Evolutionary conservation across 30 jellyfish, hydroid and myxozoan species (phyloP), one percentile per base, ranked within the genome.

Genomic region (Chironex yamaguchii): DNA sequence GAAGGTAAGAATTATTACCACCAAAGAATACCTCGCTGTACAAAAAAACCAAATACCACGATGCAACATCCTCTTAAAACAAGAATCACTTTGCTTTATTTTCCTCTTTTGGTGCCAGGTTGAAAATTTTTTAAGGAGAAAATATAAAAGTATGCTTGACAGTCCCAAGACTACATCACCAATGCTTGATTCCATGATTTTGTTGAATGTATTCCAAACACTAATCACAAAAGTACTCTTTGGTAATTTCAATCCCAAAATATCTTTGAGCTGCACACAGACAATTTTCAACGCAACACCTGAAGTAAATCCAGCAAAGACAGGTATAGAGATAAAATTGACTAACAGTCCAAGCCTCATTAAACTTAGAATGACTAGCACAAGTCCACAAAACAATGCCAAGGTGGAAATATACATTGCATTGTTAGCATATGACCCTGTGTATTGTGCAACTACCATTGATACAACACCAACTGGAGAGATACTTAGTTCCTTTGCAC

Each of bases 391-490:
- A 49, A 48, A 89, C 63, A 95, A 86, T 0, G 97, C 51, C 31
- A 95, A 77, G 14, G 96, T 34, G 3, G 75, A 91, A 2, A 97
- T 92, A 21, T 30, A 67, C 4, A 12, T 76, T 1, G 92, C 86
- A 24, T 81, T n/a, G n/a, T n/a, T n/a, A n/a, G n/a, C n/a, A n/a
- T n/a, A n/a, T n/a, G n/a, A n/a, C n/a, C n/a, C n/a, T n/a, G n/a
- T n/a, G n/a, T n/a, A n/a, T n/a, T n/a, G n/a, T n/a, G n/a, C n/a
- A n/a, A n/a, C n/a, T n/a, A n/a, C n/a, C n/a, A n/a, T n/a, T n/a
- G n/a, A n/a, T n/a, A n/a, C n/a, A n/a, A n/a, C n/a, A 1, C 95
- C 97, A 0, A 98, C 79, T 11, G 99, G 98, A 0, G 98, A 98
- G 28, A 89, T 54, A 0, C 96, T 84, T 0, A 89, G 49, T 76